Base-by-base conservation (phyloP, 2,113 vertebrate genomes). In the Mormyrus lacerda region DNA sequence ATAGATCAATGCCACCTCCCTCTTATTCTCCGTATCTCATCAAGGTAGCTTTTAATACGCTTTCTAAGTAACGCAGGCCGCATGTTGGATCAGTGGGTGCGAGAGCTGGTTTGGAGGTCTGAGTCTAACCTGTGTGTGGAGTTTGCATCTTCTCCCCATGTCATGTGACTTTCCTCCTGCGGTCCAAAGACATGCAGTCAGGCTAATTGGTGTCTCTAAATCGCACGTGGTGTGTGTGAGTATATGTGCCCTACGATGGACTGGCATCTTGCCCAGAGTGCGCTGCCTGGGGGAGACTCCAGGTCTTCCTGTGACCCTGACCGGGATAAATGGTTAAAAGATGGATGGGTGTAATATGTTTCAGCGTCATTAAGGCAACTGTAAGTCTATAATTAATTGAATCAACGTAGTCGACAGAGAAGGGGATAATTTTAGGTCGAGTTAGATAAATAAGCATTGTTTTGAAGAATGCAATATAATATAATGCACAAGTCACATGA, bases 341-440 rank as follows among this genome's bases (percentile, higher is more conserved):
- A 69, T 31, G 61, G 10, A 69, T 69, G 61, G 27, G n/a, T 69
- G 9, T 69, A 69, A 69, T 69, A 69, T 69, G 27, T 69, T 69
- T 69, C 61, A 31, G 10, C n/a, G 27, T 69, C n/a, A 69, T 69
- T 69, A 69, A 69, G 61, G 27, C 61, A 69, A 69, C 61, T 31
- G 61, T 69, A 69, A 31, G 61, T 69, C 61, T 69, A 69, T 69
- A 69, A 69, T 69, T 69, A 69, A 69, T 69, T 69, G 61, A 69
- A 69, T 69, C 61, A 69, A 69, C 31, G 61, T 69, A 69, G n/a
- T 69, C 61, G 4, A 69, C 61, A 69, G 61, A 69, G 61, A 95
- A 95, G 93, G 92, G 93, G 95, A 95, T 93, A 94, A 89, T 79
- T 42, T 35, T 39, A 82, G 76, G 76, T 42, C 0, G 19, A 82